phyloP scores from a whole-genome alignment of 1,140 invertebrate species.

The Drosophila mauritiana region DNA sequence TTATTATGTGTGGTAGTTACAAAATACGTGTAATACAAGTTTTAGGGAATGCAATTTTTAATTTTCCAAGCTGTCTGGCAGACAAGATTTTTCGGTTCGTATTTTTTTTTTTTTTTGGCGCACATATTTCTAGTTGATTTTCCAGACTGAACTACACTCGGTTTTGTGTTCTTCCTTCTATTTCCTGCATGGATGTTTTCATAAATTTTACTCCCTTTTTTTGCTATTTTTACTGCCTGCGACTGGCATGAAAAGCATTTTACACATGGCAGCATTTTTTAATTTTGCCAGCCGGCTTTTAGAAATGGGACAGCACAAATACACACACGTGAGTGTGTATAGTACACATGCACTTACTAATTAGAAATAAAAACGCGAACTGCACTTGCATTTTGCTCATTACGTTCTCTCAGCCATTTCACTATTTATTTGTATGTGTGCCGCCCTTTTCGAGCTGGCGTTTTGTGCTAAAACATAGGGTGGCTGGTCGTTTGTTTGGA shows the following conservation, averaged over 20 bases:
- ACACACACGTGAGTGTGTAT: constrained; percentile 27
- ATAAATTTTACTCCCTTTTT: constrained; percentile 22
- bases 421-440: constrained; percentile 23
- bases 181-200: constrained; percentile 26
- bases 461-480: constrained; percentile 69
- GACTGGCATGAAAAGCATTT: constrained; percentile 82
- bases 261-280: constrained; percentile 84
- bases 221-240: constrained; percentile 45
- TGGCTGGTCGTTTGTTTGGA: constrained; percentile 82
- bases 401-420: constrained; percentile 46
- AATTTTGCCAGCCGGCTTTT: constrained; percentile 79
- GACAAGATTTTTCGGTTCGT: neutral
- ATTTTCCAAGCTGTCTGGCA: neutral
- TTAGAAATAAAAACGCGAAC: constrained; percentile 80
- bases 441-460: constrained; percentile 21
- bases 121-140: constrained; percentile 29
- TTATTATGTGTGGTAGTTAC: no score
- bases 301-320: constrained; percentile 61
- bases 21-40: no score
- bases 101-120: neutral
- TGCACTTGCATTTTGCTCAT: constrained; percentile 73
- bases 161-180: constrained; percentile 19
- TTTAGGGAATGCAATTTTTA: neutral
- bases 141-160: constrained; percentile 28
- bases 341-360: constrained; percentile 70